Conservation (phyloP, 2,888 invertebrate species). For the Eupelmus urozonus region DNA sequence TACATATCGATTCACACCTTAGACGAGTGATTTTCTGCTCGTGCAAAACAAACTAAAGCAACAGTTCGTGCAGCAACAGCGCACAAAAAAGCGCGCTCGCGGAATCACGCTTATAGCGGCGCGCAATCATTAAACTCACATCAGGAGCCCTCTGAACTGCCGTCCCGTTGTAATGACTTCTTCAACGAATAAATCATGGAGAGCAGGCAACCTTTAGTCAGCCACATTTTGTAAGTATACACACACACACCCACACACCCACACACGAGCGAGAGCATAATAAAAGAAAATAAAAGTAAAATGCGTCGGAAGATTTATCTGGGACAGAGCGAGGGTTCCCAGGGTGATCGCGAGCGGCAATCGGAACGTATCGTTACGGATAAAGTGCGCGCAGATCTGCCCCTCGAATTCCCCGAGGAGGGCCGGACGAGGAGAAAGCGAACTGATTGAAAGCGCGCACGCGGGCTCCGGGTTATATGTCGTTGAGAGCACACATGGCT, state of each 20-base stretch:
- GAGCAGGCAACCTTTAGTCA: not conserved
- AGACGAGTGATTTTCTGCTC: constrained; percentile 1
- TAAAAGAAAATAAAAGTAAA: not conserved
- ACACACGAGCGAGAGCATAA: not conserved
- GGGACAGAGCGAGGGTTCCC: constrained; percentile 20
- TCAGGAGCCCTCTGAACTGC: not conserved
- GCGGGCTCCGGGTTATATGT: no score
- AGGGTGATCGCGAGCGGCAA: constrained; percentile 21
- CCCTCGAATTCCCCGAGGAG: constrained; percentile 10
- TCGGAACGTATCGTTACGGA: constrained; percentile 52
- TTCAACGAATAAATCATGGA: constrained; percentile 35
- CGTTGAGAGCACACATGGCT: not conserved
- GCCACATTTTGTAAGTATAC: no score
- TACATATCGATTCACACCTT: not conserved
- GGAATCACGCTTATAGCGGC: not conserved
- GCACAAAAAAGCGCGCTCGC: not conserved
- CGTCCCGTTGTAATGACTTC: constrained; percentile 9
- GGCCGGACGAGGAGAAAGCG: not conserved
- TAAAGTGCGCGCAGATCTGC: constrained; percentile 25
- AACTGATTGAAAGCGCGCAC: not conserved
- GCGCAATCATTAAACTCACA: constrained; percentile 29
- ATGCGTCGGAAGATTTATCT: constrained; percentile 29
- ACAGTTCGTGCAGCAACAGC: not conserved
- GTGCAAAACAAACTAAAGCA: constrained; percentile 22
- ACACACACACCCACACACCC: no score